Conservation (phyloP, 2,888 invertebrate species). For the Hofmannophila pseudospretella region DNA sequence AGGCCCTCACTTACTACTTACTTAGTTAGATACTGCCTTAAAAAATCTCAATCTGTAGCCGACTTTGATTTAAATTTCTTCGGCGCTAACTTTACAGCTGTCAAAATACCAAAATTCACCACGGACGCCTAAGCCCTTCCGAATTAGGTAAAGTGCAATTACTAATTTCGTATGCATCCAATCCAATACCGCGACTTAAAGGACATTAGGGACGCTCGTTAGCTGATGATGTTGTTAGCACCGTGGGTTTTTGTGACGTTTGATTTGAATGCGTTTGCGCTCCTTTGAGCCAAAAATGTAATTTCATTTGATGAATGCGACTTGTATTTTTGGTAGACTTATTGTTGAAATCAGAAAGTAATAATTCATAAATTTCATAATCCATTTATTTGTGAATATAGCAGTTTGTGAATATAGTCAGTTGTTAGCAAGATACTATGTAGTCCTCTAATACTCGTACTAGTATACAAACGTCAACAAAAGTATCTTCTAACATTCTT, state of each 20-base stretch:
- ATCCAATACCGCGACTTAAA: slow-evolving; percentile 60
- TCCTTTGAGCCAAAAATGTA: slow-evolving; percentile 39
- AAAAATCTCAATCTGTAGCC: too few relatives aligned
- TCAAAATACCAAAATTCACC: slow-evolving; percentile 25
- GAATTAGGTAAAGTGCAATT: slow-evolving; percentile 52
- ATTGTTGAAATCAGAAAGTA: not conserved
- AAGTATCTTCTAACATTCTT: too few relatives aligned
- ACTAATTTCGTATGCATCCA: slow-evolving; percentile 69
- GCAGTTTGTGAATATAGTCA: too few relatives aligned
- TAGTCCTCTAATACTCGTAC: too few relatives aligned
- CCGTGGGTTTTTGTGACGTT: slow-evolving; percentile 46
- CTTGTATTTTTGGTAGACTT: slow-evolving; percentile 8
- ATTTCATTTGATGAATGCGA: slow-evolving; percentile 34
- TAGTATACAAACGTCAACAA: too few relatives aligned
- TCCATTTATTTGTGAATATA: too few relatives aligned
- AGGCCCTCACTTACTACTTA: too few relatives aligned
- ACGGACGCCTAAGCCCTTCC: slow-evolving; percentile 29
- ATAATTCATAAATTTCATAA: too few relatives aligned
- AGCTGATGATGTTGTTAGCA: slow-evolving; percentile 65
- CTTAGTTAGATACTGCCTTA: too few relatives aligned
- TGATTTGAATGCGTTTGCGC: slow-evolving; percentile 39
- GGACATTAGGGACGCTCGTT: slow-evolving; percentile 64
- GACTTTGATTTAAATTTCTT: too few relatives aligned
- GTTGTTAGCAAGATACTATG: too few relatives aligned
- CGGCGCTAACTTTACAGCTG: slow-evolving; percentile 30